Percentiles rank a stretch among this genome's conserved stretches.
phyloP scores from a whole-genome alignment of 2,113 vertebrate genomes.

The Delphinapterus leucas region DNA sequence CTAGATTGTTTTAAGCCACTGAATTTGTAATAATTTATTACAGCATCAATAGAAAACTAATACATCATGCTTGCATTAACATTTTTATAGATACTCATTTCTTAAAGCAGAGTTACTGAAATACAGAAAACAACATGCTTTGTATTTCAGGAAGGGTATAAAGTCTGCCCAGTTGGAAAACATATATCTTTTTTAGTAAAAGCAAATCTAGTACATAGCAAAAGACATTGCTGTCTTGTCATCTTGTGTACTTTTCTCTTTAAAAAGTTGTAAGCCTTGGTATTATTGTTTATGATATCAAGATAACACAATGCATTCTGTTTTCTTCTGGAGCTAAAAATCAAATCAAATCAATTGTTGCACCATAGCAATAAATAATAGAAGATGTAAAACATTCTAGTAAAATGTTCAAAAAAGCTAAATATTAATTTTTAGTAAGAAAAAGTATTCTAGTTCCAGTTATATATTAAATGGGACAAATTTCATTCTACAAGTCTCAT shows the following conservation, averaged over 20 bases:
- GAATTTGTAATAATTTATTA: not conserved
- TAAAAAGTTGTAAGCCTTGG: slow-evolving; percentile 38
- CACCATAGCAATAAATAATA: not conserved
- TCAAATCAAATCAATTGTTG: not conserved
- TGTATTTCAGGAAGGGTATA: not conserved
- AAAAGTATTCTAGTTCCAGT: not conserved
- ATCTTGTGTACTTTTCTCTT: not conserved
- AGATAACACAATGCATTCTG: not conserved
- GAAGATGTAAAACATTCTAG: not conserved
- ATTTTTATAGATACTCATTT: not conserved
- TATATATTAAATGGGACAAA: not conserved
- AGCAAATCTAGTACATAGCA: not conserved
- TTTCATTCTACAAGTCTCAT: not conserved
- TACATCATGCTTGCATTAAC: not conserved
- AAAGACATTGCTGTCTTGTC: slow-evolving; percentile 6
- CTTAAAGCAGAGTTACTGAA: not conserved
- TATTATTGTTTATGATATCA: not conserved
- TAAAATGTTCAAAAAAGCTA: not conserved
- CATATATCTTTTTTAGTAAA: not conserved
- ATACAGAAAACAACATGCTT: not conserved
- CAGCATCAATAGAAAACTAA: not conserved
- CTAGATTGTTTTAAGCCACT: not conserved
- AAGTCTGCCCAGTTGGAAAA: not conserved
- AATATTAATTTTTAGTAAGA: not conserved
- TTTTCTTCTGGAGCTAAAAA: slow-evolving; percentile 19